Base-by-base conservation (phyloP, 2,113 vertebrate genomes). In the Peromyscus leucopus region DNA sequence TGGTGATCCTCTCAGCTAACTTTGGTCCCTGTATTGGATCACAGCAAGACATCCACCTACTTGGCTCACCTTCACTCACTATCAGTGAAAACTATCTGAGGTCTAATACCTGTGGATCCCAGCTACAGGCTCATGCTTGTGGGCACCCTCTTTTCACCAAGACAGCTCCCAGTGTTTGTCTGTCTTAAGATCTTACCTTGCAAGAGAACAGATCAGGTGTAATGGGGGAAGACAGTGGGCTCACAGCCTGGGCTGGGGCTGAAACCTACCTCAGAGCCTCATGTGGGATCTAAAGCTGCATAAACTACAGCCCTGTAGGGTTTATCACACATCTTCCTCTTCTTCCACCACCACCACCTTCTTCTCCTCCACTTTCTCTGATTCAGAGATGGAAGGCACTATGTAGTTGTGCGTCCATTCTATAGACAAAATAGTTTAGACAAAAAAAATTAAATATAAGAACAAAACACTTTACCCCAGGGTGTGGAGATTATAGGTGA, bases 181-280 rank as follows among this genome's bases (percentile, higher is more conserved):
- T 22, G 2, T 28, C 15, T 55, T 78, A 36, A 12, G 82, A 33
- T 21, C 83, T 59, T 63, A 1, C 31, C 61, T 46, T 42, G 33
- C 1, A 57, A 59, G 48, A 76, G 19, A 16, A 48, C 4, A 2
- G 59, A 46, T 21, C 0, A 24, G 12, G 21, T 12, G 19, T 5
- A 1, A 36, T 0, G 3, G 57, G 71, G 36, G 71, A 42, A 61
- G n/a, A 46, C 36, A 61, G 7, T 11, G 0, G 2, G 22, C 22
- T 65, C 5, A 0, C 0, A 0, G 21, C 0, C 2, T 21, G 0
- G 39, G n/a, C 7, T 19, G 42, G 33, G 33, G 80, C 5, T 7
- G 7, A 19, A 61, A 61, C 59, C 19, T 61, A n/a, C 7, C 0
- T 94, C n/a, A 15, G 76, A 36, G 15, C 59, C 61, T 0, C 7